A percentile compares a stretch with the other conserved stretches of the same genome.
Conservation (phyloP, 1,140 invertebrate genomes). For the Drosophila pseudoananassae region DNA sequence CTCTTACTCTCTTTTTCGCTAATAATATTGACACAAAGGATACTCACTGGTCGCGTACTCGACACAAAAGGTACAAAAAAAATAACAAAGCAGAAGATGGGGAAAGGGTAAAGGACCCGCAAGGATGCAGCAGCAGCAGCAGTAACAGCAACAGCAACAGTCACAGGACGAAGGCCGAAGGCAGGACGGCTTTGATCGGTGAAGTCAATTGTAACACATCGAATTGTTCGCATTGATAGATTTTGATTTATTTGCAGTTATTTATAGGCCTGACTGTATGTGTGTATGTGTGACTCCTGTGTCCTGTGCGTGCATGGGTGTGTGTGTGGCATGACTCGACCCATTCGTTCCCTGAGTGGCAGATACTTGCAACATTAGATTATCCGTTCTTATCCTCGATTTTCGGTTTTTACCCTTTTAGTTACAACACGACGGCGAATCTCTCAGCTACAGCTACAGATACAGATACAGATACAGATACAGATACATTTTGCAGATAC, state of each 20-base stretch:
- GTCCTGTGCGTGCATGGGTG: not conserved
- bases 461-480: not conserved
- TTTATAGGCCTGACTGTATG: conserved; percentile 65
- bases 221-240: conserved; percentile 82
- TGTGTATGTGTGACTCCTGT: not conserved
- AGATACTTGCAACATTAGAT: conserved; percentile 80
- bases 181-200: conserved; percentile 77
- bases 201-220: conserved; percentile 82
- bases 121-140: conserved; percentile 49
- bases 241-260: conserved; percentile 83
- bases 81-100: conserved; percentile 37
- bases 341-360: conserved; percentile 27
- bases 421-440: conserved; percentile 19
- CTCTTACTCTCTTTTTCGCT: conserved; percentile 39
- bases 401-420: conserved; percentile 60
- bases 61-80: conserved; percentile 74
- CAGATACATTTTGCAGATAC: not conserved
- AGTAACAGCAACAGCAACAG: not conserved
- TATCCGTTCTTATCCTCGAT: conserved; percentile 82
- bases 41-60: conserved; percentile 77
- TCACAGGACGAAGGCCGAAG: conserved; percentile 10
- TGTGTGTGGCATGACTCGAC: conserved; percentile 65
- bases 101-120: conserved; percentile 44
- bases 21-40: conserved; percentile 83
- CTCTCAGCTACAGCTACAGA: conserved; percentile 12